Conservation (phyloP, 2,888 invertebrate species). For the Lymantria dispar region DNA sequence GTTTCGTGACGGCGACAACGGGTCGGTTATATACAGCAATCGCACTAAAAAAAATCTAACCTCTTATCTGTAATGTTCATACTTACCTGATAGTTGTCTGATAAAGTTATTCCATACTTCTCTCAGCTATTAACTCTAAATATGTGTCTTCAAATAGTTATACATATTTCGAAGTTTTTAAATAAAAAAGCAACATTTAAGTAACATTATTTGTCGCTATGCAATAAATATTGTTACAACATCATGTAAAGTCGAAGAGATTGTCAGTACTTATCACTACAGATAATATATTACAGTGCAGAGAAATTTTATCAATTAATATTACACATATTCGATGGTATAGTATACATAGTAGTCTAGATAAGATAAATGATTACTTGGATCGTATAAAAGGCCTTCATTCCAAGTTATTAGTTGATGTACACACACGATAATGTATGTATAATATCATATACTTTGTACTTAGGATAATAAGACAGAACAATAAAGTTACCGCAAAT, state of each 20-base stretch:
- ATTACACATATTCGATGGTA: background rate
- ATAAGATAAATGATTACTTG: background rate
- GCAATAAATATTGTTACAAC: too few relatives aligned
- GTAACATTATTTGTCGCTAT: too few relatives aligned
- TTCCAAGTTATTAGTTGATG: too few relatives aligned
- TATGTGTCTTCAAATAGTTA: too few relatives aligned
- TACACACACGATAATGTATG: too few relatives aligned
- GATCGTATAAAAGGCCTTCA: background rate
- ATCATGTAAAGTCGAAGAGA: too few relatives aligned
- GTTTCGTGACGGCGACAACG: constrained; percentile 50
- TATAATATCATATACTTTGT: too few relatives aligned
- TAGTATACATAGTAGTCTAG: background rate
- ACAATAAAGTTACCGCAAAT: too few relatives aligned
- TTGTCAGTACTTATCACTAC: background rate
- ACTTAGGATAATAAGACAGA: too few relatives aligned
- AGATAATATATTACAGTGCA: too few relatives aligned
- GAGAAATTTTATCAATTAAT: background rate
- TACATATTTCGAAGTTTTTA: too few relatives aligned
- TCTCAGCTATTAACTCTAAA: background rate
- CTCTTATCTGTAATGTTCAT: constrained; percentile 64
- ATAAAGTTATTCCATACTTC: background rate
- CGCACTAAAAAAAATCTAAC: constrained; percentile 69
- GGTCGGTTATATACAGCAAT: constrained; percentile 58
- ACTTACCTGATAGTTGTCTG: constrained; percentile 35
- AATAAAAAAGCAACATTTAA: too few relatives aligned